Evolutionary conservation across 2,888 invertebrate species (phyloP).

Genomic region (Metopia argyrocephala): DNA sequence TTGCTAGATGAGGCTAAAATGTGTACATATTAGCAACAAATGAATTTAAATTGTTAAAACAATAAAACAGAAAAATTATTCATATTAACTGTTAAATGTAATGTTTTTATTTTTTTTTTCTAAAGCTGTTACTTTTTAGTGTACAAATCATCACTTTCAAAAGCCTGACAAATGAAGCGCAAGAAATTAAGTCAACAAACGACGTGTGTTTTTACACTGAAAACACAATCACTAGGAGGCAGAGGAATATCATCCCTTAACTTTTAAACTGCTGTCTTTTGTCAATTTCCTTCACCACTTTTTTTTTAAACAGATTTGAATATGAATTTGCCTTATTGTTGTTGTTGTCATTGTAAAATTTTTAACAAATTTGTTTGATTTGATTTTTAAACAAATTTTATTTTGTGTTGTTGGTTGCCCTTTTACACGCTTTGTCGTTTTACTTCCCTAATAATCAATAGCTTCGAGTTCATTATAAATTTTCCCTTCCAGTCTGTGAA

Average conservation of each 20-base stretch:
- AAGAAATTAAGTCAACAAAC: constrained; percentile 60
- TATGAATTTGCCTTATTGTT: constrained; percentile 19
- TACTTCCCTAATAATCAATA: constrained; percentile 20
- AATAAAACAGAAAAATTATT: no score
- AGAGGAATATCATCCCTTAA: constrained; percentile 39
- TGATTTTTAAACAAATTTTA: constrained; percentile 55
- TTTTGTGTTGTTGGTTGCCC: constrained; percentile 54
- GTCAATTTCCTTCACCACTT: constrained; percentile 38
- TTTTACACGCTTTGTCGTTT: constrained; percentile 28
- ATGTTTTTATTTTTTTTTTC: no score
- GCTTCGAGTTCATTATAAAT: constrained; percentile 56
- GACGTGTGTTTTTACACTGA: constrained; percentile 15
- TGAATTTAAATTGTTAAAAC: no score
- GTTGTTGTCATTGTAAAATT: constrained; percentile 29
- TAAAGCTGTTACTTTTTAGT: no score
- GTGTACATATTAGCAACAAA: no score
- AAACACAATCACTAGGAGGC: background rate
- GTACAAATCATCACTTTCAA: no score
- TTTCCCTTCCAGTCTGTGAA: constrained; percentile 31
- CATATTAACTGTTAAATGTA: no score
- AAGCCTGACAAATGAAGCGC: constrained; percentile 52
- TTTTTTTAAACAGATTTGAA: constrained; percentile 43
- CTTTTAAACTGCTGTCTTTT: background rate
- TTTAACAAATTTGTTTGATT: constrained; percentile 58
- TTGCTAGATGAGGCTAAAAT: no score